phyloP scores from a whole-genome alignment of 2,888 invertebrate genomes.

The Megalurothrips usitatus region DNA sequence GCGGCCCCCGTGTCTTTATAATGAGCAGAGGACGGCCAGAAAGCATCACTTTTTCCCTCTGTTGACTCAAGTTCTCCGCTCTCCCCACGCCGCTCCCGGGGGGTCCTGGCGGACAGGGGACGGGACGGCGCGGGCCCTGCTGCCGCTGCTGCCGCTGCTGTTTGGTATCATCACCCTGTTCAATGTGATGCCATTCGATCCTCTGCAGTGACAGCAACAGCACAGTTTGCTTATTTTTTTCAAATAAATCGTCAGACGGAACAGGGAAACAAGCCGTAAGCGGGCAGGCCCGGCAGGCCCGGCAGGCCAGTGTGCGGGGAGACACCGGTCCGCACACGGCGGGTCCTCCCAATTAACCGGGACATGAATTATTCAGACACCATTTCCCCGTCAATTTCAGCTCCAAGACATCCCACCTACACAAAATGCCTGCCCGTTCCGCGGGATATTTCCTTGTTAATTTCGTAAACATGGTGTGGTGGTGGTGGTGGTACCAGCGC shows the following conservation, averaged over 20 bases:
- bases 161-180: neutral
- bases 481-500: neutral
- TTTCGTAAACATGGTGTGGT: conserved; percentile 11
- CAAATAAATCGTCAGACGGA: too few species aligned
- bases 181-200: neutral
- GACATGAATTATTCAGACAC: neutral
- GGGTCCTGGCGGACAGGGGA: neutral
- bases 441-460: conserved; percentile 5
- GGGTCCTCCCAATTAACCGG: neutral
- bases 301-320: too few species aligned
- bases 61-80: neutral
- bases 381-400: neutral
- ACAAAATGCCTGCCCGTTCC: neutral
- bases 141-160: too few species aligned
- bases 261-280: too few species aligned
- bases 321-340: too few species aligned
- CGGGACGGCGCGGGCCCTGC: neutral
- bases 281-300: too few species aligned
- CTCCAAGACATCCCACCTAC: too few species aligned
- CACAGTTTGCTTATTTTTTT: too few species aligned
- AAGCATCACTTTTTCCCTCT: neutral
- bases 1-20: neutral
- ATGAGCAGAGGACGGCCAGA: neutral
- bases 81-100: neutral
- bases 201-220: too few species aligned